Base-by-base conservation (phyloP, 2,888 invertebrate species). In the Athalia cordata region DNA sequence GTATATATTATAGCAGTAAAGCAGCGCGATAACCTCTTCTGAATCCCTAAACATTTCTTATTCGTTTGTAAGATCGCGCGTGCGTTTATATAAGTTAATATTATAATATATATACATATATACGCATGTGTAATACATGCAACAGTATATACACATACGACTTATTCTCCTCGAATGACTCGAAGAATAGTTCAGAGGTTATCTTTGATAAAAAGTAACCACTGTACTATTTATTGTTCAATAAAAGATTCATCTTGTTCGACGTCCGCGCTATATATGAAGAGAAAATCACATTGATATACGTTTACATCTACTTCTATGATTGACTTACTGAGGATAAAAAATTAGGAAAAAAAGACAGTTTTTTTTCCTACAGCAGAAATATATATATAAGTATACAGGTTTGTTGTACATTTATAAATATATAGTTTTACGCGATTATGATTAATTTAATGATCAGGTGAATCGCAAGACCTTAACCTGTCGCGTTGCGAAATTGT, bases 161-260 rank as follows among this genome's bases (percentile, higher is more conserved):
- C 9, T 7, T 0, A 55, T 11, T 55, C 4, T 55, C 9, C 55
- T 6, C 55, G 55, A 11, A 13, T 45, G 59, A 45, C 7, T 11
- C 15, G 50, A 45, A 57, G 47, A 4, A 72, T 45, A n/a, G 72
- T 57, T 57, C 72, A 47, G 59, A 72, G 72, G 72, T 59, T 72
- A 72, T 59, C 59, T 45, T 47, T 52, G 72, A 72, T 72, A 72
- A 72, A 72, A 72, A 72, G 72, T 57, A 72, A 59, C 47, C 59
- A 72, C 59, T 72, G 15, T 59, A 72, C 72, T 72, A 72, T 72
- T 72, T 72, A 72, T 72, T 72, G 72, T 72, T 72, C 45, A 72
- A 72, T 57, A 72, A 72, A 47, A 52, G 68, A 57, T 72, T 29
- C 29, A 29, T 29, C 29, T 29, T 29, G 29, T 29, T 29, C 29